Percentiles rank a stretch among this genome's conserved stretches.
Evolutionary conservation across 2,113 vertebrate genomes (phyloP).

Genomic region (Alces alces): DNA sequence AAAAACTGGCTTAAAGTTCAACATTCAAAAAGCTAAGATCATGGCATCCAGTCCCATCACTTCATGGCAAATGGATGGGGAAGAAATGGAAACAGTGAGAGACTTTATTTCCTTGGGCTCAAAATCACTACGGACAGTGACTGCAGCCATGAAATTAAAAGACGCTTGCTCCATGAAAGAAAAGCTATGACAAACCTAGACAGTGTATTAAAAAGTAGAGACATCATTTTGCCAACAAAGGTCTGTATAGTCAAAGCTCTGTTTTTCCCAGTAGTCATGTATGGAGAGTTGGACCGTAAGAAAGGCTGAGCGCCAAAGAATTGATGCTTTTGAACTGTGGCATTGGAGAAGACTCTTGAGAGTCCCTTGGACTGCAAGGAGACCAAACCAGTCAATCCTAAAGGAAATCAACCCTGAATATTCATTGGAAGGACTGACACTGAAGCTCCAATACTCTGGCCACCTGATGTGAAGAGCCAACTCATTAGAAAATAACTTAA

Average conservation of each 20-base stretch:
- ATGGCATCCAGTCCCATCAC: background rate
- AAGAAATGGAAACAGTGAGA: background rate
- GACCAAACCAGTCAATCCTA: background rate
- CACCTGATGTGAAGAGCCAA: background rate
- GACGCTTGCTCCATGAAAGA: background rate
- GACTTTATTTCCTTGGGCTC: background rate
- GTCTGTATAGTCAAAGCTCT: background rate
- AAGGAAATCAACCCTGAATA: background rate
- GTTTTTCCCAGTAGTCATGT: background rate
- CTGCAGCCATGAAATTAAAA: background rate
- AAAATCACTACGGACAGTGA: background rate
- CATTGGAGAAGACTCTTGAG: background rate
- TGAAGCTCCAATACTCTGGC: background rate
- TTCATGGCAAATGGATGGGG: background rate
- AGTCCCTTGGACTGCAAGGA: background rate
- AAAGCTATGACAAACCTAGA: background rate
- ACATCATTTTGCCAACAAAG: background rate
- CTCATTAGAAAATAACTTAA: background rate
- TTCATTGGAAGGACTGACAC: background rate
- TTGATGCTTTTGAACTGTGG: background rate
- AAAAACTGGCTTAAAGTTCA: background rate
- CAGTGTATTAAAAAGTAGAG: background rate
- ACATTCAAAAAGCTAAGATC: background rate
- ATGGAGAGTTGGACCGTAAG: background rate
- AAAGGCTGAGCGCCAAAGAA: background rate